Evolutionary conservation across 2,113 vertebrate species (phyloP), one percentile per base, ranked within the genome.

Genomic region (Crotalus tigris): DNA sequence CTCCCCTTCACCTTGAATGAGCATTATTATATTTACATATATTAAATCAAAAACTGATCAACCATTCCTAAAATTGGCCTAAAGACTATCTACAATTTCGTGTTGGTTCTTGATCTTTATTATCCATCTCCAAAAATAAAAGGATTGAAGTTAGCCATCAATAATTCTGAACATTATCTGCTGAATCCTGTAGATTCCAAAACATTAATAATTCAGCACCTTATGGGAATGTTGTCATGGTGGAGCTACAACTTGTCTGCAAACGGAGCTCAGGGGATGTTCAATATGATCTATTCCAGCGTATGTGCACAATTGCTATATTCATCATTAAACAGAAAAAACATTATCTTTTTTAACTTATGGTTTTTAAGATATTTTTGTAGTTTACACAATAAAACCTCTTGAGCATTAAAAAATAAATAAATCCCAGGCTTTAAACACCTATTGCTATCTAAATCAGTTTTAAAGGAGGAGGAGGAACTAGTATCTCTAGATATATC

Each of bases 121-220:
- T 98, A 98, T 85, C 96, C 95, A 96, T 96, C 94, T 97, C 96
- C 97, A 97, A 98, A 99, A 98, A 98, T 98, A 92, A 98, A 98
- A 98, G 95, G 96, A 96, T 96, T 96, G 95, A 98, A 98, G 97
- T 98, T 98, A 94, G 96, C 98, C 98, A 98, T 98, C 98, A 98
- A 98, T 98, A 98, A 97, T 2, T 13, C 97, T 95, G 95, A 98
- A 98, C 97, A 96, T 89, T 97, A 98, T 98, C 97, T 98, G 98
- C 98, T 98, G 98, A 98, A 98, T 97, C 97, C 97, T 91, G 92
- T 97, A 98, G 98, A 99, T 98, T 98, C 97, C 96, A 96, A 91
- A 95, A 95, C 97, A 99, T 99, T 98, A 99, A 99, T 99, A 98
- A 99, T 98, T 98, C 98, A 99, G 97, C 96, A 96, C 98, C 98